Conservation (phyloP, 2,888 invertebrate species). For the Nomada ferruginata region DNA sequence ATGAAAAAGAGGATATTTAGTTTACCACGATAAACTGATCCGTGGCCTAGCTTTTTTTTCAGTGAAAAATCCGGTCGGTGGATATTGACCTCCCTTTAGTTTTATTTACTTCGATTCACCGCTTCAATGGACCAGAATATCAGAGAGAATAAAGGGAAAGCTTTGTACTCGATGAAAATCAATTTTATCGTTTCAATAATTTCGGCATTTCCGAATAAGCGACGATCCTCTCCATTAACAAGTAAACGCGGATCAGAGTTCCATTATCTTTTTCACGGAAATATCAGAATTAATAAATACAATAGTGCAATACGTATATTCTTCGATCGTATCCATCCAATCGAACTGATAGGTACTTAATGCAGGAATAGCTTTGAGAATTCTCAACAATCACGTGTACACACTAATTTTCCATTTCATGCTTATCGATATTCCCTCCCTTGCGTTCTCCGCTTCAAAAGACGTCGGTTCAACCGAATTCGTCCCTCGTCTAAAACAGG, state of each 20-base stretch:
- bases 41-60: slow-evolving; percentile 21
- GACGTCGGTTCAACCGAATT: too few species aligned
- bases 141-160: neutral
- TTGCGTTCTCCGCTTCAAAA: neutral
- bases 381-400: too few species aligned
- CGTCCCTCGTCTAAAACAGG: too few species aligned
- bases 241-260: neutral
- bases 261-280: neutral
- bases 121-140: neutral
- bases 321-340: slow-evolving; percentile 14
- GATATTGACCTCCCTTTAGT: neutral
- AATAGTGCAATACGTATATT: too few species aligned
- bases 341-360: neutral
- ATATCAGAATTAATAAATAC: too few species aligned
- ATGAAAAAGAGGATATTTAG: neutral
- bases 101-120: slow-evolving; percentile 1
- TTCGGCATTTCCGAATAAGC: neutral
- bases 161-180: neutral
- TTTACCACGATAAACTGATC: slow-evolving; percentile 17
- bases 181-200: slow-evolving; percentile 7
- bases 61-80: neutral
- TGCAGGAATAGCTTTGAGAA: too few species aligned
- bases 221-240: neutral
- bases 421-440: neutral
- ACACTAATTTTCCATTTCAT: too few species aligned